These are phyloP conservation scores for Cantharis rufa DNA, from an alignment of 2,888 invertebrate genomes.

Conservation along the genomic window DNA sequence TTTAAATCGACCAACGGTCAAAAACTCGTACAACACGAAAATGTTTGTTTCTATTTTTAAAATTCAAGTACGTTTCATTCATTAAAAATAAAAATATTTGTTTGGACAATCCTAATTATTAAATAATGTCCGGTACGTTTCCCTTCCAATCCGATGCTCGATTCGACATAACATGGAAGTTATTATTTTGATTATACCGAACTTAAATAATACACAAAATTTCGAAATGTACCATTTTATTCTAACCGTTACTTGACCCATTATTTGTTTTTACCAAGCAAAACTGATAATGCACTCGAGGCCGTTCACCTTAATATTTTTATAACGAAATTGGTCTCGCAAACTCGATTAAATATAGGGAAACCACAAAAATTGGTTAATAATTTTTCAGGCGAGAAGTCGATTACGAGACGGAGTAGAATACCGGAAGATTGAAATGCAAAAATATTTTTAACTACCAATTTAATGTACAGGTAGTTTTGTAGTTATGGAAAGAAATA, in stretches of 20 bases:
- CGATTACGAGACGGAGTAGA: not conserved
- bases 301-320: not conserved
- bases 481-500: too few species aligned
- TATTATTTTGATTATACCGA: not conserved
- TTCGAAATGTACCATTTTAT: not conserved
- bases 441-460: not conserved
- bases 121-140: not conserved
- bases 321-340: not conserved
- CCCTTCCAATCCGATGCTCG: not conserved
- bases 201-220: not conserved
- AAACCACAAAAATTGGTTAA: not conserved
- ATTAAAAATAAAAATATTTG: not conserved
- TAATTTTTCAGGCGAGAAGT: not conserved
- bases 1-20: not conserved
- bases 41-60: not conserved
- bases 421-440: not conserved
- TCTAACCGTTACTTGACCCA: slow-evolving; percentile 1
- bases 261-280: not conserved
- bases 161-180: not conserved
- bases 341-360: not conserved
- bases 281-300: not conserved
- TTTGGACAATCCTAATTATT: not conserved
- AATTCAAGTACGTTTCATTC: not conserved
- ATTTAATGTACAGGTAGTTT: too few species aligned
- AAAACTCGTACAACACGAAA: not conserved